Conservation (phyloP, 30 jellyfish, hydroid and myxozoan species). For the Aurelia sp. region DNA sequence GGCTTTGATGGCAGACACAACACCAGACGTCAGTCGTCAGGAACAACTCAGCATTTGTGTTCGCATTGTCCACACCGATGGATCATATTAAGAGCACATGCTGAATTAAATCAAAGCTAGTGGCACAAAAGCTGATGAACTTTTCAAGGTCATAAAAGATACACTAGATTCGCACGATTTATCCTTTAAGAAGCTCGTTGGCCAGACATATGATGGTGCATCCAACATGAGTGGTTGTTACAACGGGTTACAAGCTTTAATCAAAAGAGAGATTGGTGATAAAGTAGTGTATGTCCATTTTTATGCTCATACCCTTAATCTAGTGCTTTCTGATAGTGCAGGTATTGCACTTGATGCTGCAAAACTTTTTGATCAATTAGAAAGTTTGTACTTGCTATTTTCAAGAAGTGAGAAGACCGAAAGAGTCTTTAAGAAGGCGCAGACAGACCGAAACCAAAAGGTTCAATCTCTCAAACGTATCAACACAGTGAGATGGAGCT, state of each 20-base stretch:
- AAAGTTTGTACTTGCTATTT: conserved; percentile 9
- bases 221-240: conserved; percentile 11
- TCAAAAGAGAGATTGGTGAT: conserved; percentile 23
- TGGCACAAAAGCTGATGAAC: conserved; percentile 28
- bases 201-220: conserved; percentile 41
- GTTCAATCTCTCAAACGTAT: conserved; percentile 21
- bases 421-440: conserved; percentile 14
- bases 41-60: conserved; percentile 60
- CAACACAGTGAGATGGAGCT: conserved; percentile 71
- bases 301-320: conserved; percentile 44
- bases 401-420: conserved; percentile 16
- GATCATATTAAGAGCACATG: conserved; percentile 39
- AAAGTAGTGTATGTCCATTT: conserved; percentile 40
- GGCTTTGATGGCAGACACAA: conserved; percentile 12
- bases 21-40: conserved; percentile 44
- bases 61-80: conserved; percentile 33
- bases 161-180: conserved; percentile 8
- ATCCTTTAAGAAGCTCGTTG: conserved; percentile 45
- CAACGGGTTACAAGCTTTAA: conserved; percentile 51
- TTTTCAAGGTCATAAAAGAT: conserved; percentile 10
- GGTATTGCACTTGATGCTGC: conserved; percentile 39
- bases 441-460: conserved; percentile 8
- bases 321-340: conserved; percentile 53
- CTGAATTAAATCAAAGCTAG: conserved; percentile 19
- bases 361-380: conserved; percentile 37